A percentile compares a stretch with the other conserved stretches of the same genome.
Evolutionary conservation across 2,113 vertebrate genomes (phyloP).

Genomic region (Python bivittatus): DNA sequence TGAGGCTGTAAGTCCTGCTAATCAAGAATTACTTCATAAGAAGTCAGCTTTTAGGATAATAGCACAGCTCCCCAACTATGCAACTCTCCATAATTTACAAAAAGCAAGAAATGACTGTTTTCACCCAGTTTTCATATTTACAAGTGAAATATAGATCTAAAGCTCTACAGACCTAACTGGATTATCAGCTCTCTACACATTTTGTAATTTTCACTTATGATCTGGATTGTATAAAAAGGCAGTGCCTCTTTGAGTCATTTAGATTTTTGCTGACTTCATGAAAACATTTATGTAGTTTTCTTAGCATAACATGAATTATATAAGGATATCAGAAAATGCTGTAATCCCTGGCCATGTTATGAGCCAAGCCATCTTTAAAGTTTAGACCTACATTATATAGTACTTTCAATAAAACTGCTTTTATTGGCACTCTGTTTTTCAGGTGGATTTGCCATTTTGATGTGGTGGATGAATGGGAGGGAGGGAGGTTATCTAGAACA

Average conservation of each 20-base stretch:
- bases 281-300: neutral
- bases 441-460: neutral
- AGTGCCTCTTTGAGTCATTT: neutral
- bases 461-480: no score
- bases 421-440: neutral
- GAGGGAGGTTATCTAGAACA: neutral
- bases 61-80: neutral
- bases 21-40: neutral
- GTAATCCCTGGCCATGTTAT: neutral
- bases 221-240: neutral
- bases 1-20: neutral
- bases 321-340: neutral
- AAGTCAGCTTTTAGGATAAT: neutral
- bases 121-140: neutral
- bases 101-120: neutral
- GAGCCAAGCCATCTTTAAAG: neutral
- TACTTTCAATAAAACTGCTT: neutral
- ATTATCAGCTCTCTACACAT: neutral
- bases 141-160: neutral
- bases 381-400: neutral
- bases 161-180: neutral
- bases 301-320: neutral
- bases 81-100: neutral
- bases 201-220: neutral
- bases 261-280: neutral